Evolutionary conservation across 2,888 invertebrate genomes (phyloP).

Genomic region (Mellilla xanthometata): DNA sequence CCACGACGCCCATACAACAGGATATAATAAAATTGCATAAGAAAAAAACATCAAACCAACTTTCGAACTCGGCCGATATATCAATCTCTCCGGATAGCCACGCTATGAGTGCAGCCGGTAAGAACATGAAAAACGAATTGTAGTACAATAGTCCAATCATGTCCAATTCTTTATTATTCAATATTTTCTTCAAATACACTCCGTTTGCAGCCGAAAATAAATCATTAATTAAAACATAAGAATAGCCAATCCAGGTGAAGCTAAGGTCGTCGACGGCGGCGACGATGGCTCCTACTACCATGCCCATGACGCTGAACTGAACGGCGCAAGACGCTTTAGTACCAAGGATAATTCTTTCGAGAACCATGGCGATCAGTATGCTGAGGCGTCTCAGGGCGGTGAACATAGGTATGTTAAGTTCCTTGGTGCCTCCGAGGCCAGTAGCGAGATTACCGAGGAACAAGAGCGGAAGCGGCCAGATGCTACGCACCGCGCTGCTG

Average conservation of each 20-base stretch:
- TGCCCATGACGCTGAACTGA: slow-evolving; percentile 95
- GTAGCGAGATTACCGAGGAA: slow-evolving; percentile 97
- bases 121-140: slow-evolving; percentile 93
- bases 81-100: slow-evolving; percentile 89
- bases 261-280: slow-evolving; percentile 96
- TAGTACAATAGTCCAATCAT: slow-evolving; percentile 96
- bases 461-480: slow-evolving; percentile 97
- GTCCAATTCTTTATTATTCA: slow-evolving; percentile 95
- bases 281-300: slow-evolving; percentile 96
- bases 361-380: slow-evolving; percentile 98
- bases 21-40: slow-evolving; percentile 91
- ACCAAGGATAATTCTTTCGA: slow-evolving; percentile 93
- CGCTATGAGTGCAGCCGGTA: slow-evolving; percentile 87
- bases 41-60: slow-evolving; percentile 90
- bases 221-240: slow-evolving; percentile 96
- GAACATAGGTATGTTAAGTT: too few relatives aligned
- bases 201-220: slow-evolving; percentile 97
- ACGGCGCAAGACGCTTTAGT: slow-evolving; percentile 88
- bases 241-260: slow-evolving; percentile 92
- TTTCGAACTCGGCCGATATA: slow-evolving; percentile 83
- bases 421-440: slow-evolving; percentile 86
- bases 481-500: slow-evolving; percentile 86
- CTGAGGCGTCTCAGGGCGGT: slow-evolving; percentile 65
- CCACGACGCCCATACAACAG: slow-evolving; percentile 98
- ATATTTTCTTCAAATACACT: slow-evolving; percentile 97